Conservation (phyloP, 2,888 invertebrate genomes). For the Microchrysa polita region DNA sequence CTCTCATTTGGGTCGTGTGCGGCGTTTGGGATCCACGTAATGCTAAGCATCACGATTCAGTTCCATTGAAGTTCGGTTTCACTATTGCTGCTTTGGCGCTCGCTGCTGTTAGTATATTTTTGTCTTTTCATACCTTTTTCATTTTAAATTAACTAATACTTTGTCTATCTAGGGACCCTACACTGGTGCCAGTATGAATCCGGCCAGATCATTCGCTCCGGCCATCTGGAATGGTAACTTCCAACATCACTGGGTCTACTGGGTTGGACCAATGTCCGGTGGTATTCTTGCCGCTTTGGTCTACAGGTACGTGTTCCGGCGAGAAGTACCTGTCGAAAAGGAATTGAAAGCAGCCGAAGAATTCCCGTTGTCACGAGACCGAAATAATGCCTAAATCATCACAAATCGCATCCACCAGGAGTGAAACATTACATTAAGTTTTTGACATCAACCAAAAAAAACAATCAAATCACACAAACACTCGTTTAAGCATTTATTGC, state of each 20-base stretch:
- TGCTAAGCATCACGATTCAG: conserved; percentile 71
- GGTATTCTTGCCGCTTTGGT: conserved; percentile 62
- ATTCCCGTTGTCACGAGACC: conserved; percentile 56
- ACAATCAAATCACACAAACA: too few species aligned
- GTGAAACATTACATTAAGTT: neutral
- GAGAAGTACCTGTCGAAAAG: conserved; percentile 59
- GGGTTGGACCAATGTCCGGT: conserved; percentile 71
- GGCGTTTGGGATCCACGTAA: conserved; percentile 79
- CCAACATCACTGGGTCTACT: conserved; percentile 76
- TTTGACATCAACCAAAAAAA: too few species aligned
- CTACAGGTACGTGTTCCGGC: conserved; percentile 64
- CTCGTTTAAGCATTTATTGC: too few species aligned
- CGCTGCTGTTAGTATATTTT: conserved; percentile 68
- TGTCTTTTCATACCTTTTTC: too few species aligned
- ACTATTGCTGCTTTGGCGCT: conserved; percentile 73
- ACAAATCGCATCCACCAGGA: neutral
- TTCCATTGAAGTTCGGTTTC: conserved; percentile 74
- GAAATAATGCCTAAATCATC: conserved; percentile 37
- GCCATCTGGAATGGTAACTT: conserved; percentile 76
- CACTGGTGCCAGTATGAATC: conserved; percentile 79
- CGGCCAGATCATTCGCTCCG: conserved; percentile 76
- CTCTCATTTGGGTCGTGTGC: conserved; percentile 74
- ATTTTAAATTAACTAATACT: too few species aligned
- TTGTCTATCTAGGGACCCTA: conserved; percentile 78
- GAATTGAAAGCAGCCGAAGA: conserved; percentile 60